These are phyloP conservation scores for Prosapia bicincta DNA, from an alignment of 2,888 invertebrate genomes.

Conservation along the genomic window DNA sequence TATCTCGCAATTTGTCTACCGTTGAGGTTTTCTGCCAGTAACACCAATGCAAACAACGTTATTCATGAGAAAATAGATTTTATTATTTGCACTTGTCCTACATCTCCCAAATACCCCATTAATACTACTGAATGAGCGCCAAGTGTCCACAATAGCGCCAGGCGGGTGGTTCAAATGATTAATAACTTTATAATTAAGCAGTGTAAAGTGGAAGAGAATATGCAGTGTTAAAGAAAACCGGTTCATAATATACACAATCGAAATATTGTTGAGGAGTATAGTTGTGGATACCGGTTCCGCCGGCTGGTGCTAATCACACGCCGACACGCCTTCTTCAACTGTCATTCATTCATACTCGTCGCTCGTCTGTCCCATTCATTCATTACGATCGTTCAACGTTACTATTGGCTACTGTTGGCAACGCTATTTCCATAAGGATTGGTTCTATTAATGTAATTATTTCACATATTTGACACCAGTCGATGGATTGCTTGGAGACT, in stretches of 20 bases:
- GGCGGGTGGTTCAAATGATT: background rate
- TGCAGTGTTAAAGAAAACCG: conserved; percentile 9
- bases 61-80: too few species aligned
- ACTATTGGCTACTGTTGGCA: background rate
- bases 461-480: too few species aligned
- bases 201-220: conserved; percentile 2
- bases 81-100: background rate
- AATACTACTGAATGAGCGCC: background rate
- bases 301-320: conserved; percentile 7
- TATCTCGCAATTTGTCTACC: too few species aligned
- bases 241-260: conserved; percentile 20
- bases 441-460: too few species aligned
- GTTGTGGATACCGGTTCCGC: conserved; percentile 22
- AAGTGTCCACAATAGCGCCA: background rate
- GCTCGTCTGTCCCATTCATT: conserved; percentile 5
- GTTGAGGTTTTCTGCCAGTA: too few species aligned
- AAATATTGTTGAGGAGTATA: conserved; percentile 25
- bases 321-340: conserved; percentile 25
- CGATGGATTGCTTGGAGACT: too few species aligned
- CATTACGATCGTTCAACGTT: conserved; percentile 4
- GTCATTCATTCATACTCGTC: conserved; percentile 25
- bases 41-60: too few species aligned
- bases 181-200: conserved; percentile 2
- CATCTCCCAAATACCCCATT: background rate
- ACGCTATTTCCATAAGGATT: too few species aligned